phyloP scores from a whole-genome alignment of 2,888 invertebrate species.

The Pteria penguin region DNA sequence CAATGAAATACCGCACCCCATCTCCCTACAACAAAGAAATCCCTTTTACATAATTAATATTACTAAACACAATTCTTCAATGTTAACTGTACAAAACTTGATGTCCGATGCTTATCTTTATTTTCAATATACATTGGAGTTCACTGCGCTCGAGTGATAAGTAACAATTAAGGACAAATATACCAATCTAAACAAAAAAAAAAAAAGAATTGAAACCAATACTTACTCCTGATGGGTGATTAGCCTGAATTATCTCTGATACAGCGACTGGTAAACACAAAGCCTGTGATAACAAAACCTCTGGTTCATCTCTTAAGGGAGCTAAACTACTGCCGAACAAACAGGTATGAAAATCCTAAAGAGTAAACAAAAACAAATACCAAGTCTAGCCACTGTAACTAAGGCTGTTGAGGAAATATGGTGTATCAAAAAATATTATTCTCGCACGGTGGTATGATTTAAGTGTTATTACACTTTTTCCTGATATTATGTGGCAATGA shows the following conservation, averaged over 20 bases:
- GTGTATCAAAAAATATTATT: too few species aligned
- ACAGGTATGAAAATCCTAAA: slow-evolving; percentile 82
- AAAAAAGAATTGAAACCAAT: not conserved
- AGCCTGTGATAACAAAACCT: slow-evolving; percentile 86
- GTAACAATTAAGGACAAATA: not conserved
- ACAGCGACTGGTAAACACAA: slow-evolving; percentile 98
- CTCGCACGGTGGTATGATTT: too few species aligned
- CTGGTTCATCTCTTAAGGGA: slow-evolving; percentile 79
- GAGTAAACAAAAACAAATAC: too few species aligned
- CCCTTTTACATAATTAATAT: too few species aligned
- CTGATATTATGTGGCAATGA: too few species aligned
- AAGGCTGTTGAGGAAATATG: too few species aligned
- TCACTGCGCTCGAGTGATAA: not conserved
- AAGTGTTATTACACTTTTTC: too few species aligned
- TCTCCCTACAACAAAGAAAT: slow-evolving; percentile 70
- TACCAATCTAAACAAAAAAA: not conserved
- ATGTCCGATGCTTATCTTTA: not conserved
- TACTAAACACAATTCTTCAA: too few species aligned
- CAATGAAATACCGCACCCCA: slow-evolving; percentile 89
- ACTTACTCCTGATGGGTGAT: slow-evolving; percentile 65
- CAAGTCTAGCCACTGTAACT: too few species aligned
- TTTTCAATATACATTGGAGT: too few species aligned
- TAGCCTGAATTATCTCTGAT: slow-evolving; percentile 89
- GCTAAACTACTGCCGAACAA: slow-evolving; percentile 80
- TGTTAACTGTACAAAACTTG: too few species aligned